Conservation (phyloP, 2,113 vertebrate genomes). For the Oxyura jamaicensis region DNA sequence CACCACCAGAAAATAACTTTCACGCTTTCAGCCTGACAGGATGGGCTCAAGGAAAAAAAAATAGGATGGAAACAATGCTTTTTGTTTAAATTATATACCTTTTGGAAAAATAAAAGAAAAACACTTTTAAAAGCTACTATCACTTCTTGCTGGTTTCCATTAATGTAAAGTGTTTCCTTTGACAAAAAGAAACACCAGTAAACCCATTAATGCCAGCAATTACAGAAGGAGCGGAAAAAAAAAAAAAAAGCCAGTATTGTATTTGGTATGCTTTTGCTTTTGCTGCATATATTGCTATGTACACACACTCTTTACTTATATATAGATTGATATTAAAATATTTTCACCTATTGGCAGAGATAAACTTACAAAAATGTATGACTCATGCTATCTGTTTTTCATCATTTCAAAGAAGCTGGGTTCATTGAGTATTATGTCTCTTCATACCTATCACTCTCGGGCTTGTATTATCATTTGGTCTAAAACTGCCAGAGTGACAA, state of each 20-base stretch:
- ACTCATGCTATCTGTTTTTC: not conserved
- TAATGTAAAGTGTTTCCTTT: constrained; percentile 70
- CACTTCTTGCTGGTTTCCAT: constrained; percentile 47
- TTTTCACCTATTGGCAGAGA: not conserved
- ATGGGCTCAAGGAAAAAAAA: constrained; percentile 78
- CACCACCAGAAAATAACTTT: constrained; percentile 92
- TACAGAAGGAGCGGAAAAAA: not conserved
- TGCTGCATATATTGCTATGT: not conserved
- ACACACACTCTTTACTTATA: not conserved
- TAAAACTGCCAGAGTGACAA: not conserved
- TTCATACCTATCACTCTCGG: not conserved
- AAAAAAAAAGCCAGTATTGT: not conserved
- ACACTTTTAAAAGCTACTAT: constrained; percentile 45
- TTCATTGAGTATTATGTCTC: not conserved
- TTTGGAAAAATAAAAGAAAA: constrained; percentile 66
- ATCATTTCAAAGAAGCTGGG: not conserved
- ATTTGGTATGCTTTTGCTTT: not conserved
- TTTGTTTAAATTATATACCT: constrained; percentile 83
- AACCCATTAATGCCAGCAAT: not conserved
- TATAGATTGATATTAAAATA: not conserved
- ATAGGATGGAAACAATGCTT: constrained; percentile 78
- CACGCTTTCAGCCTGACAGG: constrained; percentile 89
- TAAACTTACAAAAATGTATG: not conserved
- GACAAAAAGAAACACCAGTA: constrained; percentile 2
- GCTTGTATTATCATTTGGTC: not conserved